A percentile compares a stretch with the other conserved stretches of the same genome.
Conservation (phyloP, 2,797 vertebrate species). For the Hafferia zeledoni region DNA sequence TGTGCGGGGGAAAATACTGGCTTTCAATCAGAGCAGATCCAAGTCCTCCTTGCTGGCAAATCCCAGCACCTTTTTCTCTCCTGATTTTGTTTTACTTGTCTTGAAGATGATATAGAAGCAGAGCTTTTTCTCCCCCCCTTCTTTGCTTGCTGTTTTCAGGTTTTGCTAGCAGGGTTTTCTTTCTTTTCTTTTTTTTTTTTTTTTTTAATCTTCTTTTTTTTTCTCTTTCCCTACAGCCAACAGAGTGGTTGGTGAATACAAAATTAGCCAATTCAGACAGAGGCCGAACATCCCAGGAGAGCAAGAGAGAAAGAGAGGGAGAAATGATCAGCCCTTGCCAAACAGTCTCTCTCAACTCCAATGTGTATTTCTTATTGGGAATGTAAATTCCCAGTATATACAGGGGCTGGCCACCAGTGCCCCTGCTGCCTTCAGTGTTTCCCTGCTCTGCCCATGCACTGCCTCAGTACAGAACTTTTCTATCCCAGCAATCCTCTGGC, state of each 20-base stretch:
- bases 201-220: background rate
- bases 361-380: background rate
- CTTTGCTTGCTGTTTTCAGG: constrained; percentile 1
- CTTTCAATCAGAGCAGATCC: background rate
- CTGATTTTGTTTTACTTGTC: constrained; percentile 5
- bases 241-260: constrained; percentile 36
- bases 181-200: background rate
- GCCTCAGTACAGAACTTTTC: background rate
- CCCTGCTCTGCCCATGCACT: background rate
- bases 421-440: background rate
- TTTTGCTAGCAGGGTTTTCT: constrained; percentile 19
- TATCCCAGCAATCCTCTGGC: background rate
- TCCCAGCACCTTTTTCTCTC: background rate
- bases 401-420: background rate
- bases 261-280: constrained; percentile 55
- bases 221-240: constrained; percentile 19
- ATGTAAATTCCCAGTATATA: background rate
- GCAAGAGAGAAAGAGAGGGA: constrained; percentile 2
- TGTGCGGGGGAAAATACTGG: background rate
- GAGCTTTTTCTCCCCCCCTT: background rate
- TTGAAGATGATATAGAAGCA: background rate
- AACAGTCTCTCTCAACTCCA: background rate
- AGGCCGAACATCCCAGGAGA: constrained; percentile 33
- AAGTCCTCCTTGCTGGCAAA: background rate
- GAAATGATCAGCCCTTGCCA: constrained; percentile 17